A percentile compares a stretch with the other conserved stretches of the same genome.
phyloP scores from a whole-genome alignment of 2,797 vertebrate genomes.

The Luscinia luscinia region DNA sequence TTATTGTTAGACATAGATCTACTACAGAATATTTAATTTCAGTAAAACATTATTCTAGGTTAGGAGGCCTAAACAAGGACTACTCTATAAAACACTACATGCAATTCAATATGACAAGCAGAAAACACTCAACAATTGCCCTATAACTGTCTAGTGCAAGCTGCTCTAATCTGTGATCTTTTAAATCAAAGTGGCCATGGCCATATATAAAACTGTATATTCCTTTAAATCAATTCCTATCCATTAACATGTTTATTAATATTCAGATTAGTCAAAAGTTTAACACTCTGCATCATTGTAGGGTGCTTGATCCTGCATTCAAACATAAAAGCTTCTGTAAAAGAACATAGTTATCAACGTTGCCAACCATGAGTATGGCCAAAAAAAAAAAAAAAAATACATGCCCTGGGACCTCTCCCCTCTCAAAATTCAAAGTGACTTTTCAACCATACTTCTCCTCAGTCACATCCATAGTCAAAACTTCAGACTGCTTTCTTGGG shows the following conservation, averaged over 20 bases:
- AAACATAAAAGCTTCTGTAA: background rate
- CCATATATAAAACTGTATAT: background rate
- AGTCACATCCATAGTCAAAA: background rate
- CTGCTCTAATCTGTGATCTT: background rate
- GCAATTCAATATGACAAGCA: background rate
- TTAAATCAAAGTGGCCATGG: background rate
- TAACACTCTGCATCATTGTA: background rate
- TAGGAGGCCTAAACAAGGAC: background rate
- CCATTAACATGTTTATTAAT: background rate
- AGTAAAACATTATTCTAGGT: background rate
- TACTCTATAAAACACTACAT: background rate
- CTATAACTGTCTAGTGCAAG: background rate
- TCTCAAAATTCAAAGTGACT: background rate
- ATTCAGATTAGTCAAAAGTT: background rate
- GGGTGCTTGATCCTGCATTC: background rate
- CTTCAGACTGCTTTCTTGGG: background rate
- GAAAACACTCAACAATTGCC: background rate
- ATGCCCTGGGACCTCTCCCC: background rate
- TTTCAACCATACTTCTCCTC: background rate
- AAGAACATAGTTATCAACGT: background rate
- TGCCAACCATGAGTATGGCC: background rate
- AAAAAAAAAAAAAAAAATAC: background rate
- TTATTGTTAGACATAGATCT: constrained; percentile 10
- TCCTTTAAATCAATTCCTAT: background rate
- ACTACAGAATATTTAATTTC: constrained; percentile 13